phyloP scores from a whole-genome alignment of 2,113 vertebrate genomes.

The Corythoichthys intestinalis region DNA sequence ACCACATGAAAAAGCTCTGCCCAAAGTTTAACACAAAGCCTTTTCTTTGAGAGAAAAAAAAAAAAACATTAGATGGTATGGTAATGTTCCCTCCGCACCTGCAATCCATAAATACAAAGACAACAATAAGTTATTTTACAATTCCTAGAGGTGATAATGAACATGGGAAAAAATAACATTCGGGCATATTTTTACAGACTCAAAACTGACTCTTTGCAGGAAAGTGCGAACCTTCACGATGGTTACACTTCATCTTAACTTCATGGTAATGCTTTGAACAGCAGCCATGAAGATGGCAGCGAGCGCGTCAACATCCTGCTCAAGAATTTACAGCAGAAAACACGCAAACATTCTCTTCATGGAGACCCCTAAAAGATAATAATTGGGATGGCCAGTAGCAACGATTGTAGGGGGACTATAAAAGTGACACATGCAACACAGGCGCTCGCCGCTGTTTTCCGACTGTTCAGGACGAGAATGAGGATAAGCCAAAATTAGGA shows the following conservation, averaged over 20 bases:
- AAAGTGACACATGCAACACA: slow-evolving; percentile 52
- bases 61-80: slow-evolving; percentile 37
- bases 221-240: slow-evolving; percentile 24
- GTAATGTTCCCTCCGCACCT: slow-evolving; percentile 46
- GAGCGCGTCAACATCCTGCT: slow-evolving; percentile 2
- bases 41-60: slow-evolving; percentile 56
- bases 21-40: slow-evolving; percentile 43
- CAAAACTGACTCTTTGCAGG: slow-evolving; percentile 13
- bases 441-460: neutral
- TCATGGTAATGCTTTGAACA: slow-evolving; percentile 5
- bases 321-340: slow-evolving; percentile 27
- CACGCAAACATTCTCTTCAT: slow-evolving; percentile 10
- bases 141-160: slow-evolving; percentile 55
- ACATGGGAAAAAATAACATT: slow-evolving; percentile 32
- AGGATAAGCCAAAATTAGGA: slow-evolving; percentile 24
- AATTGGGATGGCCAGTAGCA: slow-evolving; percentile 9
- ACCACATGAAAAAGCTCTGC: slow-evolving; percentile 47
- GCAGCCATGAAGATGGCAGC: neutral
- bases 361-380: slow-evolving; percentile 1
- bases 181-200: slow-evolving; percentile 23
- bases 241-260: slow-evolving; percentile 12
- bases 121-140: slow-evolving; percentile 71
- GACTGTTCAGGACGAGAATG: slow-evolving; percentile 20
- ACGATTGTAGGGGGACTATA: slow-evolving; percentile 35
- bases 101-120: slow-evolving; percentile 38